These are phyloP conservation scores for Heliconius cydno DNA, from an alignment of 2,888 invertebrate species.

Conservation along the genomic window DNA sequence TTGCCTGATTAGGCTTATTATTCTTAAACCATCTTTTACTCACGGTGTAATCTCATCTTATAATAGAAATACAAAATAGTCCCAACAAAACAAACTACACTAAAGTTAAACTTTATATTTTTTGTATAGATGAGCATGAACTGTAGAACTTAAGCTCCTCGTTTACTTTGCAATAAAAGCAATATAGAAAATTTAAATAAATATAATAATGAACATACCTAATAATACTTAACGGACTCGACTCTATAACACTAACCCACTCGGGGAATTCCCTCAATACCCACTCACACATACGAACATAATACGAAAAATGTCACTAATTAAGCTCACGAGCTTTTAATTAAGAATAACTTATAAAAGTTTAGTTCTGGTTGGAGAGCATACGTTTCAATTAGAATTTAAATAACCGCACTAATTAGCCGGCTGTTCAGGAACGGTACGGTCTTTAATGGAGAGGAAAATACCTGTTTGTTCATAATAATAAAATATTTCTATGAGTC, in stretches of 20 bases:
- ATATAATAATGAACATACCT: not conserved
- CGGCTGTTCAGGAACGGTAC: constrained; percentile 11
- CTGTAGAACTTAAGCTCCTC: too few species aligned
- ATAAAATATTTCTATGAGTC: constrained; percentile 12
- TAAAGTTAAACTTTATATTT: too few species aligned
- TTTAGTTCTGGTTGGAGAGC: constrained; percentile 10
- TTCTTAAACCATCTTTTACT: too few species aligned
- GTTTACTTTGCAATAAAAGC: not conserved
- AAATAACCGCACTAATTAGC: constrained; percentile 26
- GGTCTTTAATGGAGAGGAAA: constrained; percentile 26
- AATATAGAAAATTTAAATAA: not conserved
- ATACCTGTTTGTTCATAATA: constrained; percentile 25
- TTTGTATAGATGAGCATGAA: too few species aligned
- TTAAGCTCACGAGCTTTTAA: constrained; percentile 13
- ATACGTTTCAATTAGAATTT: constrained; percentile 26
- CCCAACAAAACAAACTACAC: too few species aligned
- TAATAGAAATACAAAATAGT: too few species aligned
- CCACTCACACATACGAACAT: not conserved
- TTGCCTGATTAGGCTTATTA: too few species aligned
- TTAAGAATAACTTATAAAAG: constrained; percentile 25
- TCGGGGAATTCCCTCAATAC: not conserved
- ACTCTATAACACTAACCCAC: not conserved
- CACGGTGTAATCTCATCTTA: too few species aligned
- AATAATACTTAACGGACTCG: not conserved
- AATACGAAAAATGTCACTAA: constrained; percentile 12